phyloP scores from a whole-genome alignment of 1,140 invertebrate species.

The Calephelis nemesis region DNA sequence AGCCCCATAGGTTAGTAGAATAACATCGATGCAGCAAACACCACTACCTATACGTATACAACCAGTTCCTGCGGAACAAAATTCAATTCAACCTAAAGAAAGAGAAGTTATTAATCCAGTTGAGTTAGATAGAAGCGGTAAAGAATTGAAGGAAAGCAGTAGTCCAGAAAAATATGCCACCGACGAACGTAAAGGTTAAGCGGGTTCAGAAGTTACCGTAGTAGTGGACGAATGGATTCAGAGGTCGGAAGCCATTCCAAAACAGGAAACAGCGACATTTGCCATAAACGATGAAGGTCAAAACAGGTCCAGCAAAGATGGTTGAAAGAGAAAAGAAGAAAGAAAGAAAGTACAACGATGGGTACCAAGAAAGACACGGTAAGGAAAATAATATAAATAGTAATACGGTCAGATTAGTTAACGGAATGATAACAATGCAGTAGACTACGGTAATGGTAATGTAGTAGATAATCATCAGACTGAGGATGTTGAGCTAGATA shows the following conservation, averaged over 20 bases:
- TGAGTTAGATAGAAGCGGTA: slow-evolving; percentile 46
- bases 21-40: slow-evolving; percentile 31
- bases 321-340: slow-evolving; percentile 39
- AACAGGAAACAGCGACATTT: slow-evolving; percentile 48
- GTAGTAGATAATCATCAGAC: slow-evolving; percentile 50
- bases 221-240: slow-evolving; percentile 54
- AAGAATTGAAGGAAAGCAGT: slow-evolving; percentile 53
- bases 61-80: slow-evolving; percentile 25
- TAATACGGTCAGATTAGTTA: slow-evolving; percentile 40
- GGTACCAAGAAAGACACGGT: slow-evolving; percentile 55
- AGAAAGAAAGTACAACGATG: slow-evolving; percentile 52
- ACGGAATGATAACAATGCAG: slow-evolving; percentile 40
- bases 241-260: slow-evolving; percentile 58
- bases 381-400: slow-evolving; percentile 44
- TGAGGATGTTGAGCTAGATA: slow-evolving; percentile 55
- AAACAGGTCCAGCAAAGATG: slow-evolving; percentile 52
- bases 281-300: slow-evolving; percentile 48
- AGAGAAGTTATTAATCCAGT: slow-evolving; percentile 34
- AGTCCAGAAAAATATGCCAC: slow-evolving; percentile 60
- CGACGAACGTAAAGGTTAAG: slow-evolving; percentile 58
- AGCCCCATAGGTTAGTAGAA: slow-evolving; percentile 23
- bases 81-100: slow-evolving; percentile 35
- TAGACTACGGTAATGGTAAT: slow-evolving; percentile 71
- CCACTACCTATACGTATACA: slow-evolving; percentile 24
- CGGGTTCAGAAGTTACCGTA: slow-evolving; percentile 61